phyloP scores from a whole-genome alignment of 1,140 invertebrate genomes.

The Leptestheria dahalacensis region DNA sequence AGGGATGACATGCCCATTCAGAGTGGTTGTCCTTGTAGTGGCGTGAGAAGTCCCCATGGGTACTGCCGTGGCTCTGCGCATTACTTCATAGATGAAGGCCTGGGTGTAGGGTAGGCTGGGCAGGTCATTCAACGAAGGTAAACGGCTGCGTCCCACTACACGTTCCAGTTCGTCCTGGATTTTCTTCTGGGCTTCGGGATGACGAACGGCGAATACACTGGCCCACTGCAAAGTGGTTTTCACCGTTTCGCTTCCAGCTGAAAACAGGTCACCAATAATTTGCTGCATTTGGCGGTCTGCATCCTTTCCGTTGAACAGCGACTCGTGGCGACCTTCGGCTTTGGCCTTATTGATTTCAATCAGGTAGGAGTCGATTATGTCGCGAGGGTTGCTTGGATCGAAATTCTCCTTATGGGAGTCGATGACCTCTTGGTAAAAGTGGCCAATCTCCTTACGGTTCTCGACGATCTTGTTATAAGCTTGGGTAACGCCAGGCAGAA shows the following conservation, averaged over 20 bases:
- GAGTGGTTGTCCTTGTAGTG: too few species aligned
- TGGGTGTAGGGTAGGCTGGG: slow-evolving; percentile 67
- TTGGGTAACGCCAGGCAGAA: too few species aligned
- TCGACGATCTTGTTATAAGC: too few species aligned
- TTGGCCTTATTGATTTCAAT: slow-evolving; percentile 67
- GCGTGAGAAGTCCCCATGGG: too few species aligned
- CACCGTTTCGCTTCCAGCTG: slow-evolving; percentile 86
- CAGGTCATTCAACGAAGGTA: slow-evolving; percentile 68
- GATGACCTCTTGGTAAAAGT: slow-evolving; percentile 69
- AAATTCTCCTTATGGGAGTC: too few species aligned
- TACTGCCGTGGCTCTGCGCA: too few species aligned
- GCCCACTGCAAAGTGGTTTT: slow-evolving; percentile 80
- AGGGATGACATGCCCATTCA: too few species aligned
- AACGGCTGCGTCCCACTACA: slow-evolving; percentile 60
- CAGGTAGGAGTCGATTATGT: slow-evolving; percentile 72
- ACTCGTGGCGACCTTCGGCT: slow-evolving; percentile 45
- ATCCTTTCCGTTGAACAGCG: slow-evolving; percentile 62
- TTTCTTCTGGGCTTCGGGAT: slow-evolving; percentile 74
- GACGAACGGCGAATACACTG: slow-evolving; percentile 68
- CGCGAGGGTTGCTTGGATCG: too few species aligned
- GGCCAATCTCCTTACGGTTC: slow-evolving; percentile 66
- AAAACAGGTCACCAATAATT: slow-evolving; percentile 78
- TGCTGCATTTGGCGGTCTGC: slow-evolving; percentile 77
- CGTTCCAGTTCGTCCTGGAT: slow-evolving; percentile 80
- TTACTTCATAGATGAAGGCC: too few species aligned